Percentiles rank a stretch among this genome's conserved stretches.
phyloP scores from a whole-genome alignment of 2,113 vertebrate genomes.

The Nestor notabilis region DNA sequence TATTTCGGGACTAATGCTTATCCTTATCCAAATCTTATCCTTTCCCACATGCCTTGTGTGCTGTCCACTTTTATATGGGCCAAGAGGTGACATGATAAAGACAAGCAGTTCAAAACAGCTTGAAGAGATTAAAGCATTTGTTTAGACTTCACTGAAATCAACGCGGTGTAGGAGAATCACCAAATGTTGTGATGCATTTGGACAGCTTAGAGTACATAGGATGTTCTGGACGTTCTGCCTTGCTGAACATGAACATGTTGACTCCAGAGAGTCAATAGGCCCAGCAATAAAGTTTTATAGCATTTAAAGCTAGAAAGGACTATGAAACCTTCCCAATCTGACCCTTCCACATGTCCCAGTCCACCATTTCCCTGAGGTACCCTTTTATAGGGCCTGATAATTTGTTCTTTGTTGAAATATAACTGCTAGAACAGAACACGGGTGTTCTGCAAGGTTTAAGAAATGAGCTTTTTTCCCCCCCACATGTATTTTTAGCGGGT shows the following conservation, averaged over 20 bases:
- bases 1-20: background rate
- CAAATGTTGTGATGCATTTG: background rate
- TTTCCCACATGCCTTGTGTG: background rate
- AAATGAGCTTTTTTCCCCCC: background rate
- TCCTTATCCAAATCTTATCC: background rate
- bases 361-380: background rate
- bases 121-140: background rate
- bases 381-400: background rate
- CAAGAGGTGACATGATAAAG: background rate
- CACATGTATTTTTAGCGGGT: background rate
- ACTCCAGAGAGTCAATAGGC: background rate
- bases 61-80: background rate
- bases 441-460: background rate
- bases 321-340: background rate
- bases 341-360: background rate
- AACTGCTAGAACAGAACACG: background rate
- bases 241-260: background rate
- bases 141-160: background rate
- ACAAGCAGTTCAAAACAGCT: background rate
- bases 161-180: background rate
- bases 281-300: background rate
- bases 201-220: background rate
- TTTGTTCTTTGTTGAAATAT: background rate
- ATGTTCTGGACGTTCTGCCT: background rate
- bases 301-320: background rate